A percentile compares a stretch with the other conserved stretches of the same genome.
Evolutionary conservation across 2,888 invertebrate species (phyloP).

Genomic region (Philopedon plagiatum): DNA sequence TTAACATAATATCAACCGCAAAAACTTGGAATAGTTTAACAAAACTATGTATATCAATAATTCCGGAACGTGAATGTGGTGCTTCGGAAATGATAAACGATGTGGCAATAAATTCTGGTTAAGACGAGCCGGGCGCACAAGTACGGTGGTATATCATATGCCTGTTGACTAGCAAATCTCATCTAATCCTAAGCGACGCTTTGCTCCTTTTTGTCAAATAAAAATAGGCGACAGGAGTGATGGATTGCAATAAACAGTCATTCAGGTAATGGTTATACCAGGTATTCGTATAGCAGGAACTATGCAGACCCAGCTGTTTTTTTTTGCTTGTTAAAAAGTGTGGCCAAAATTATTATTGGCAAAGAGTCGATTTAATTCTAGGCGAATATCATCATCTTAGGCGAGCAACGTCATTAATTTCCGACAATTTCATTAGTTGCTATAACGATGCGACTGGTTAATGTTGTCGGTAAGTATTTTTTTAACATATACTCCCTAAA

Average conservation of each 20-base stretch:
- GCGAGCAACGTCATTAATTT: no score
- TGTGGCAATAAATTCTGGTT: slow-evolving; percentile 46
- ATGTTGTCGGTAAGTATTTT: no score
- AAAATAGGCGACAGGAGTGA: slow-evolving; percentile 37
- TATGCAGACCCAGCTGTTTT: no score
- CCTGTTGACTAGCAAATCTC: slow-evolving; percentile 44
- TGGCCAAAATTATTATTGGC: no score
- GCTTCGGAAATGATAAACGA: slow-evolving; percentile 46
- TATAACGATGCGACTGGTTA: no score
- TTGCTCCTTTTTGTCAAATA: slow-evolving; percentile 27
- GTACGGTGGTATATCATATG: slow-evolving; percentile 42
- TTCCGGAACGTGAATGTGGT: slow-evolving; percentile 35
- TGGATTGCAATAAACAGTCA: slow-evolving; percentile 27
- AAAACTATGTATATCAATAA: slow-evolving; percentile 45
- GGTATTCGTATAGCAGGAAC: slow-evolving; percentile 2
- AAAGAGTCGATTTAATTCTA: no score
- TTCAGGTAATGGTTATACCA: slow-evolving; percentile 11
- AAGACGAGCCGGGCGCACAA: slow-evolving; percentile 38
- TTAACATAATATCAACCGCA: neutral
- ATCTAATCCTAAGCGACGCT: slow-evolving; percentile 29
- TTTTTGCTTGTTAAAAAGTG: no score
- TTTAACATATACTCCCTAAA: no score
- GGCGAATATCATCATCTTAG: no score
- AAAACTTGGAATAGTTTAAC: slow-evolving; percentile 28
- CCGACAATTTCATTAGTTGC: no score